These are phyloP conservation scores for Macrosteles quadrilineatus DNA, from an alignment of 1,140 invertebrate genomes.

Conservation along the genomic window DNA sequence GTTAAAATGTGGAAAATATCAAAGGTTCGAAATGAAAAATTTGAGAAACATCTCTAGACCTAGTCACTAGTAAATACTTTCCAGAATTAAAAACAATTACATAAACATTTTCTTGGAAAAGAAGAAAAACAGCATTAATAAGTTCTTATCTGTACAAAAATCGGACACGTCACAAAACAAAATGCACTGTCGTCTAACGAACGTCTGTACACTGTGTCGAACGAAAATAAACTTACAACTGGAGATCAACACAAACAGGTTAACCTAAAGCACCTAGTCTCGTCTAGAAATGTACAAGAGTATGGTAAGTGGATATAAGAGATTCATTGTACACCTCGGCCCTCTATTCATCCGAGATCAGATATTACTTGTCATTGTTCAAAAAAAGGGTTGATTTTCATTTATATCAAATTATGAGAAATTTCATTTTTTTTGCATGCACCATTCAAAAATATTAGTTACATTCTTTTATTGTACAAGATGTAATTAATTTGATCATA, in stretches of 20 bases:
- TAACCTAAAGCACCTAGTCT: slow-evolving; percentile 24
- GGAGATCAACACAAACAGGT: slow-evolving; percentile 24
- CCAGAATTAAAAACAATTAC: slow-evolving; percentile 18
- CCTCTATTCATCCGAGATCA: background rate
- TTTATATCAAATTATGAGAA: no score
- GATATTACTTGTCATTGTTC: no score
- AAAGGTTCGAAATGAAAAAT: no score
- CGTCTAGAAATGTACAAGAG: slow-evolving; percentile 24
- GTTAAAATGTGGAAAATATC: no score
- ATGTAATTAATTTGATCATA: no score
- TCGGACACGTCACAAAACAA: slow-evolving; percentile 4
- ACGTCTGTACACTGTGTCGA: slow-evolving; percentile 13
- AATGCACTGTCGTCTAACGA: slow-evolving; percentile 12
- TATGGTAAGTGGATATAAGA: slow-evolving; percentile 16
- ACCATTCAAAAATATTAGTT: no score
- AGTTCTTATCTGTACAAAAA: slow-evolving; percentile 11
- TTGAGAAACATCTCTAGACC: background rate
- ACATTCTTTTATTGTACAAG: no score
- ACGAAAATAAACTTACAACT: background rate
- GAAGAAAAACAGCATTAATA: slow-evolving; percentile 19
- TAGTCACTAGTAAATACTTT: slow-evolving; percentile 25
- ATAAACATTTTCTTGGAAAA: slow-evolving; percentile 26
- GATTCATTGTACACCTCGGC: slow-evolving; percentile 5
- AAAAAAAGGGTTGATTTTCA: no score
- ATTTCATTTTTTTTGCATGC: no score